Evolutionary conservation across 2,888 invertebrate species (phyloP).

Genomic region (Eupithecia dodoneata): DNA sequence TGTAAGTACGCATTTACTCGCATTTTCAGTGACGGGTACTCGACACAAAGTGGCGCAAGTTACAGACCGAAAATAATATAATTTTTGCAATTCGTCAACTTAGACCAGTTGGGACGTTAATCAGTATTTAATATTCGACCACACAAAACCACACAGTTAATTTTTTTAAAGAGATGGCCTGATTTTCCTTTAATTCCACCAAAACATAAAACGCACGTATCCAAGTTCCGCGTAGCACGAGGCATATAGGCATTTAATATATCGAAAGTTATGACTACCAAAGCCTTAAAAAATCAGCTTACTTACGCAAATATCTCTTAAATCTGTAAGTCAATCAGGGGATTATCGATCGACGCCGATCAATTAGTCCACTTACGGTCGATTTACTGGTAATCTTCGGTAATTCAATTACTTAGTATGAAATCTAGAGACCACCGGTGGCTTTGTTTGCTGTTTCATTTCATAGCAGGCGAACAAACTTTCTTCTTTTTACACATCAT

Average conservation of each 20-base stretch:
- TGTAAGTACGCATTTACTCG: no score
- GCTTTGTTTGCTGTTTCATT: not conserved
- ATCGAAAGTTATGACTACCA: not conserved
- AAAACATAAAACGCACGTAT: not conserved
- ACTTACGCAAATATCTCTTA: not conserved
- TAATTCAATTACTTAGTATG: conserved; percentile 34
- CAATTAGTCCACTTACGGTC: conserved; percentile 23
- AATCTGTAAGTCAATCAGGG: conserved; percentile 32
- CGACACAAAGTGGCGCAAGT: no score
- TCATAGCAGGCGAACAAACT: not conserved
- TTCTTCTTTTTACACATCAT: no score
- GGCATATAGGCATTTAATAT: not conserved
- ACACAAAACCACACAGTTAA: no score
- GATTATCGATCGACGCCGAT: conserved; percentile 10
- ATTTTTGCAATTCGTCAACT: no score
- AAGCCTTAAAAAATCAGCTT: not conserved
- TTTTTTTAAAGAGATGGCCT: not conserved
- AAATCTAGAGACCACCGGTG: not conserved
- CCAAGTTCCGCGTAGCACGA: not conserved
- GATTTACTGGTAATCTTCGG: conserved; percentile 25
- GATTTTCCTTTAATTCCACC: not conserved
- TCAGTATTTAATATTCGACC: no score
- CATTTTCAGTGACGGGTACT: no score
- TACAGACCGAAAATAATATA: no score
- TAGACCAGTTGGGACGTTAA: no score